These are phyloP conservation scores for Mamestra brassicae DNA, from an alignment of 2,888 invertebrate genomes.

Conservation along the genomic window DNA sequence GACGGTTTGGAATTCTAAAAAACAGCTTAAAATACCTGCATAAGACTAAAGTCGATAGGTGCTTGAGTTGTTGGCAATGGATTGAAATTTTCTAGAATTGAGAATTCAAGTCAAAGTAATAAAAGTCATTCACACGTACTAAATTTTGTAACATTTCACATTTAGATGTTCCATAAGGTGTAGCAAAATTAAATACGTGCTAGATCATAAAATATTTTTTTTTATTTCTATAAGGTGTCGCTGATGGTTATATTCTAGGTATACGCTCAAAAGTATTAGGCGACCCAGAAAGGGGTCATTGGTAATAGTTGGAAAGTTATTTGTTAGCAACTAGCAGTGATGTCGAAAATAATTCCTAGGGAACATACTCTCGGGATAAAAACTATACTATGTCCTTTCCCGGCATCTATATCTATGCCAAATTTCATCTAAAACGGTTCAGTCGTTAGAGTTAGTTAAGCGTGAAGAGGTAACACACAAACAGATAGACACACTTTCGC, in stretches of 20 bases:
- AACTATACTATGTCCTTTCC: too few relatives aligned
- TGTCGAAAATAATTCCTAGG: too few relatives aligned
- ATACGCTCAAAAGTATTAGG: too few relatives aligned
- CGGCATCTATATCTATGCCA: too few relatives aligned
- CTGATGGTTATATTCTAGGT: background rate
- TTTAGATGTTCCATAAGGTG: conserved; percentile 12
- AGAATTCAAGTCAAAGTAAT: conserved; percentile 4
- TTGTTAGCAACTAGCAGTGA: too few relatives aligned
- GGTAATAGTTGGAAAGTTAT: too few relatives aligned
- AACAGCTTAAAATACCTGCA: background rate
- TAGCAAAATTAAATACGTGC: background rate
- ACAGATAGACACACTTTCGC: too few relatives aligned
- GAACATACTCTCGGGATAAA: too few relatives aligned
- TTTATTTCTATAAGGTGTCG: background rate
- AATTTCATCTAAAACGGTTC: too few relatives aligned
- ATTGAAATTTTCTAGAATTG: background rate
- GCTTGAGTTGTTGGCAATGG: background rate
- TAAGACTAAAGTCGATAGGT: background rate
- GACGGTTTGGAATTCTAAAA: background rate
- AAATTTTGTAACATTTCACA: conserved; percentile 17
- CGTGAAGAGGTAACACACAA: too few relatives aligned
- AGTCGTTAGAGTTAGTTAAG: too few relatives aligned
- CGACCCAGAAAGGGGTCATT: too few relatives aligned
- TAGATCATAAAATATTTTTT: background rate
- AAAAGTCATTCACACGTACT: conserved; percentile 27